A percentile compares a stretch with the other conserved stretches of the same genome.
Conservation (phyloP, 2,797 vertebrate species). For the Tapera naevia region DNA sequence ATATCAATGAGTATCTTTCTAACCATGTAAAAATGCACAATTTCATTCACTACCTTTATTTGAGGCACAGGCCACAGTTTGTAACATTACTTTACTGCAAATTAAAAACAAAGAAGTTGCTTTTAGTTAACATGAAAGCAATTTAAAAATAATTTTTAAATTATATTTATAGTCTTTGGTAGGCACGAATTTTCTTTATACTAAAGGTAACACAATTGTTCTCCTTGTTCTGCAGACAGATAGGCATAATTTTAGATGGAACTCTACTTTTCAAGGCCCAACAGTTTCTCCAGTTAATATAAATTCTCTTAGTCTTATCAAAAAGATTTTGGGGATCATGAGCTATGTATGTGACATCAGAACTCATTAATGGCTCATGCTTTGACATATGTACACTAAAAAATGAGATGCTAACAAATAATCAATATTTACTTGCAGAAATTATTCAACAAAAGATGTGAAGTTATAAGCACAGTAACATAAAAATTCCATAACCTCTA, state of each 20-base stretch:
- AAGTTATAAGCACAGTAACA: background rate
- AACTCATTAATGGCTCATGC: background rate
- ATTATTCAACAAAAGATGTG: background rate
- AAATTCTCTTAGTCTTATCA: background rate
- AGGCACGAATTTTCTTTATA: background rate
- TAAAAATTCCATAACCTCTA: background rate
- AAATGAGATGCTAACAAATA: background rate
- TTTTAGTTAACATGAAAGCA: background rate
- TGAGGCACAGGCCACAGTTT: accelerated
- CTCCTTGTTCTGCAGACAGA: background rate
- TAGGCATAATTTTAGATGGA: background rate
- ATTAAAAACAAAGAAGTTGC: background rate
- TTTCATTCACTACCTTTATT: background rate
- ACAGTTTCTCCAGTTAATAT: background rate
- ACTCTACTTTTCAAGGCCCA: background rate
- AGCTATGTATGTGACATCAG: background rate
- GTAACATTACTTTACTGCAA: background rate
- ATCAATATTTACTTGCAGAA: background rate
- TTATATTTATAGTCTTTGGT: background rate
- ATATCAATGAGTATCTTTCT: background rate
- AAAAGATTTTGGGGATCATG: background rate
- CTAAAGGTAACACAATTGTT: background rate
- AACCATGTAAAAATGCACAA: background rate
- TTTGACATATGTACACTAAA: background rate
- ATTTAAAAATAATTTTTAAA: background rate